Percentiles rank a stretch among this genome's conserved stretches.
Conservation (phyloP, 2,113 vertebrate species). For the Romanogobio albipinnatus region DNA sequence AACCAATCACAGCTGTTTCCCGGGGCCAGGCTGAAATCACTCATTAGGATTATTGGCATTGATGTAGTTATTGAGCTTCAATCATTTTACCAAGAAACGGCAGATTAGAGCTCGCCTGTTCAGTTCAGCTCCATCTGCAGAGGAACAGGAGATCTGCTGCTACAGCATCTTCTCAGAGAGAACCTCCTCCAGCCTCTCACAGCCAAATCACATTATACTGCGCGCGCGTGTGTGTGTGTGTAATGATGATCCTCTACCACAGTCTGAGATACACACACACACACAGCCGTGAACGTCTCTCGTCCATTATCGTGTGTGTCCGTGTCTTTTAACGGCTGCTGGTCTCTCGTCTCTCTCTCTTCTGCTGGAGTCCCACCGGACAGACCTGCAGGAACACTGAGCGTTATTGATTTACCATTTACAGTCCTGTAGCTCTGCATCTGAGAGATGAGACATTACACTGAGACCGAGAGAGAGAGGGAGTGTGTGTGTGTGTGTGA, state of each 20-base stretch:
- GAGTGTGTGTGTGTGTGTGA: not conserved
- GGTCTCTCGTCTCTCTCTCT: constrained; percentile 55
- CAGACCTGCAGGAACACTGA: constrained; percentile 32
- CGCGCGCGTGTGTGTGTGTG: not conserved
- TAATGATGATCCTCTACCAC: constrained; percentile 16
- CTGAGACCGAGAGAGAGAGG: not conserved
- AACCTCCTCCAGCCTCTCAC: no score
- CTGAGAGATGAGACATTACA: not conserved
- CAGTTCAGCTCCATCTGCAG: no score
- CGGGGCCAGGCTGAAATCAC: no score
- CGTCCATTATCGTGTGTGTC: constrained; percentile 77
- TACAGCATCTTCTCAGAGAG: no score
- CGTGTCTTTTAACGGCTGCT: constrained; percentile 48
- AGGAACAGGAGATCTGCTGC: no score
- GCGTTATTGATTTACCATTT: constrained; percentile 68
- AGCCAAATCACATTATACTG: no score
- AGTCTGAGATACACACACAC: constrained; percentile 16
- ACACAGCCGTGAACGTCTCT: constrained; percentile 43
- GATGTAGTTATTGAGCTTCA: no score
- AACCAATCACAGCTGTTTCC: no score
- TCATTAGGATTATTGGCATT: no score
- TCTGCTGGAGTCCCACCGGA: constrained; percentile 61
- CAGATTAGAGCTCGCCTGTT: no score
- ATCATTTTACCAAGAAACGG: no score
- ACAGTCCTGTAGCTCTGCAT: constrained; percentile 40